Percentiles rank a stretch among this genome's conserved stretches.
These are phyloP conservation scores for Ornithoptera alexandrae DNA, from an alignment of 2,888 invertebrate genomes.

Conservation along the genomic window DNA sequence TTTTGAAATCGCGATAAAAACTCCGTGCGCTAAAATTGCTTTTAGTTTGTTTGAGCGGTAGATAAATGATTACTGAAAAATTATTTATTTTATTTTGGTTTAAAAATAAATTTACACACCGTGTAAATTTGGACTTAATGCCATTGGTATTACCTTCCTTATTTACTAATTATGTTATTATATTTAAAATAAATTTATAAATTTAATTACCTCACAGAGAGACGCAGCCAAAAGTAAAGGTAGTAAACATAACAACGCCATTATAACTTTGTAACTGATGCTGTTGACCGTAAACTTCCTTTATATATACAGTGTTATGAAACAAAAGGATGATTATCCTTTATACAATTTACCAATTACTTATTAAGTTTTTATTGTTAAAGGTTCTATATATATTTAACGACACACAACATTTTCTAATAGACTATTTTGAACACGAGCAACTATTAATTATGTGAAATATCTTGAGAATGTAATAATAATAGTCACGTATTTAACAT, in stretches of 20 bases:
- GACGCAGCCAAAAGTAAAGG: constrained; percentile 21
- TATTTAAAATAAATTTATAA: not conserved
- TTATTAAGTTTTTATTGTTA: not conserved
- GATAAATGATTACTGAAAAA: no score
- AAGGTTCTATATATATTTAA: constrained; percentile 19
- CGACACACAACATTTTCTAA: not conserved
- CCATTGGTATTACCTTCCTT: no score
- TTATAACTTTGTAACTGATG: constrained; percentile 19
- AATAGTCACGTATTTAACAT: constrained; percentile 15
- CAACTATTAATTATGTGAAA: constrained; percentile 11
- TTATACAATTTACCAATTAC: constrained; percentile 9
- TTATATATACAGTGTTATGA: constrained; percentile 25
- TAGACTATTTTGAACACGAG: not conserved
- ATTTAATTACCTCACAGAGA: constrained; percentile 16
- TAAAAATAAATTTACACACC: no score
- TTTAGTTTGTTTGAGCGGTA: no score
- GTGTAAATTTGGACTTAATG: no score
- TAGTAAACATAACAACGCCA: constrained; percentile 19
- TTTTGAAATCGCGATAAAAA: not conserved
- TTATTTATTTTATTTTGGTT: no score
- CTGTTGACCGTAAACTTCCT: constrained; percentile 10
- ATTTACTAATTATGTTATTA: not conserved
- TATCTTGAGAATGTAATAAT: not conserved
- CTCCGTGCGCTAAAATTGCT: not conserved
- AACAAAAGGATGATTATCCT: constrained; percentile 13